phyloP scores from a whole-genome alignment of 2,113 vertebrate genomes.

The Scopus umbretta region DNA sequence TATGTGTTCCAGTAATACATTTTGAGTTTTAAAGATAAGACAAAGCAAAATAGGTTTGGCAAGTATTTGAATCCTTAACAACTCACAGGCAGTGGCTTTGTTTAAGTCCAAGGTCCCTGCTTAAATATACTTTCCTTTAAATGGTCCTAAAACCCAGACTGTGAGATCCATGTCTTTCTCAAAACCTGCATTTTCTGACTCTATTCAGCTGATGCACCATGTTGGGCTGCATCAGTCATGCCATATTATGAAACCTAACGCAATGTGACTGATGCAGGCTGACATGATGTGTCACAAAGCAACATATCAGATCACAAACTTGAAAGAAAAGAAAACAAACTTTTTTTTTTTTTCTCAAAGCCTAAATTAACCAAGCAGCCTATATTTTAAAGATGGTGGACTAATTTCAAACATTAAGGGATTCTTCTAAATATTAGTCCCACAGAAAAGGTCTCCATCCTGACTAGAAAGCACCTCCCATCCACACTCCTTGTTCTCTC shows the following conservation, averaged over 20 bases:
- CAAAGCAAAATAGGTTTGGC: not conserved
- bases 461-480: not conserved
- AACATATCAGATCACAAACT: conserved; percentile 63
- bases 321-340: conserved; percentile 51
- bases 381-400: conserved; percentile 29
- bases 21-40: conserved; percentile 11
- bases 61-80: not conserved
- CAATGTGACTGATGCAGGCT: conserved; percentile 62
- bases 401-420: not conserved
- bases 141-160: not conserved
- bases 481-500: not conserved
- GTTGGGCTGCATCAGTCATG: conserved; percentile 60
- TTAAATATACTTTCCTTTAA: not conserved
- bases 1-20: not conserved
- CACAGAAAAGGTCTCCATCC: not conserved
- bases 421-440: not conserved
- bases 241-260: conserved; percentile 54
- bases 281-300: conserved; percentile 61
- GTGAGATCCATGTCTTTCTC: conserved; percentile 2
- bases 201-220: conserved; percentile 10
- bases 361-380: conserved; percentile 40
- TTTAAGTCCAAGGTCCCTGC: not conserved
- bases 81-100: not conserved
- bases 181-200: conserved; percentile 2
- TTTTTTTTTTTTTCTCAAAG: not conserved